phyloP scores from a whole-genome alignment of 1,140 invertebrate species.

The Matsumurasca onukii region DNA sequence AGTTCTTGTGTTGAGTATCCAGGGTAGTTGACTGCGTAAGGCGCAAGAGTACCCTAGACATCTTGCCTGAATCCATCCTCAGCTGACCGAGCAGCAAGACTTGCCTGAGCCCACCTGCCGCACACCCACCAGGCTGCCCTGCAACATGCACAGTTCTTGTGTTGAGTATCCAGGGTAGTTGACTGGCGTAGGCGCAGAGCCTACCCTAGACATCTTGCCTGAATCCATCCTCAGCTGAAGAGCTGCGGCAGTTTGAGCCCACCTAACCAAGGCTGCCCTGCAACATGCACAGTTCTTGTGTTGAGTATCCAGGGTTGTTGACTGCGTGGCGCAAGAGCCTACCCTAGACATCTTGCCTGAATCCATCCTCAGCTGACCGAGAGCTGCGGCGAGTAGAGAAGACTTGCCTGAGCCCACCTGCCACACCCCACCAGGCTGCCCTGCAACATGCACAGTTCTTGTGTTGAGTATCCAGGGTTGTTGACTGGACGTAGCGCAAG shows the following conservation, averaged over 20 bases:
- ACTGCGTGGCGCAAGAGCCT: slow-evolving; percentile 60
- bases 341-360: slow-evolving; percentile 56
- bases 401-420: slow-evolving; percentile 80
- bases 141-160: too few species aligned
- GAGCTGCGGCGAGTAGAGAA: slow-evolving; percentile 67
- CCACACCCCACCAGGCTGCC: slow-evolving; percentile 71
- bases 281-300: too few species aligned
- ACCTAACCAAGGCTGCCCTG: too few species aligned
- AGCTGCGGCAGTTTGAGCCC: too few species aligned
- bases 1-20: slow-evolving; percentile 67
- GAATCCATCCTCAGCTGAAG: too few species aligned
- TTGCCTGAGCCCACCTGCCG: slow-evolving; percentile 53
- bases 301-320: slow-evolving; percentile 72
- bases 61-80: slow-evolving; percentile 50
- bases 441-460: too few species aligned
- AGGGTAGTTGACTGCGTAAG: slow-evolving; percentile 67
- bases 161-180: too few species aligned
- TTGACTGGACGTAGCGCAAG: slow-evolving; percentile 66
- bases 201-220: too few species aligned
- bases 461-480: slow-evolving; percentile 68
- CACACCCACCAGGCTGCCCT: too few species aligned
- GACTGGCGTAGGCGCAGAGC: too few species aligned
- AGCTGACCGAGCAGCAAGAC: slow-evolving; percentile 63
- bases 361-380: slow-evolving; percentile 57
- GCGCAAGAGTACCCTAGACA: slow-evolving; percentile 59